Conservation (phyloP, 2,113 vertebrate species). For the Halichoeres trimaculatus region DNA sequence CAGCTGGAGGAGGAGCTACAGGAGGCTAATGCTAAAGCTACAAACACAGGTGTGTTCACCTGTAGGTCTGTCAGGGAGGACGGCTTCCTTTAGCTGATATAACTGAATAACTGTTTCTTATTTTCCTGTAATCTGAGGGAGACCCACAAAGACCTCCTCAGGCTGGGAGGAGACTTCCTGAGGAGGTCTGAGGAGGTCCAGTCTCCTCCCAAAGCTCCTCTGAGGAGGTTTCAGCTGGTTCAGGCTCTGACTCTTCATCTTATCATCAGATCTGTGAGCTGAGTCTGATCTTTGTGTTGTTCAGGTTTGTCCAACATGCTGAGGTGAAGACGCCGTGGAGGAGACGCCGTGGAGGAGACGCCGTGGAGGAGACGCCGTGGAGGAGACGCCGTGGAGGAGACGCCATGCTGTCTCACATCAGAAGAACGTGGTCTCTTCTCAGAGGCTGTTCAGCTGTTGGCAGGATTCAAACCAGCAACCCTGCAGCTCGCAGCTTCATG, state of each 20-base stretch:
- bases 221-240: too few relatives aligned
- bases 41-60: not conserved
- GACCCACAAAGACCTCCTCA: too few relatives aligned
- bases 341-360: not conserved
- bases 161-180: too few relatives aligned
- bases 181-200: too few relatives aligned
- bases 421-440: not conserved
- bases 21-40: slow-evolving; percentile 19
- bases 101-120: too few relatives aligned
- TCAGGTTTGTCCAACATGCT: not conserved
- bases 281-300: not conserved
- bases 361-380: not conserved
- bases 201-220: too few relatives aligned
- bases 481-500: not conserved
- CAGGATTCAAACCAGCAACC: not conserved
- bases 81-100: too few relatives aligned
- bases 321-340: not conserved
- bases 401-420: slow-evolving; percentile 22
- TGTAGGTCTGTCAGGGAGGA: too few relatives aligned
- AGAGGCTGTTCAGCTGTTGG: not conserved
- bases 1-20: not conserved
- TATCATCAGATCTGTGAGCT: too few relatives aligned
- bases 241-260: too few relatives aligned
- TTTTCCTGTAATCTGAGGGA: too few relatives aligned
- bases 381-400: not conserved